Base-by-base conservation (phyloP, 2,113 vertebrate species). In the Actenoides lindsayi region DNA sequence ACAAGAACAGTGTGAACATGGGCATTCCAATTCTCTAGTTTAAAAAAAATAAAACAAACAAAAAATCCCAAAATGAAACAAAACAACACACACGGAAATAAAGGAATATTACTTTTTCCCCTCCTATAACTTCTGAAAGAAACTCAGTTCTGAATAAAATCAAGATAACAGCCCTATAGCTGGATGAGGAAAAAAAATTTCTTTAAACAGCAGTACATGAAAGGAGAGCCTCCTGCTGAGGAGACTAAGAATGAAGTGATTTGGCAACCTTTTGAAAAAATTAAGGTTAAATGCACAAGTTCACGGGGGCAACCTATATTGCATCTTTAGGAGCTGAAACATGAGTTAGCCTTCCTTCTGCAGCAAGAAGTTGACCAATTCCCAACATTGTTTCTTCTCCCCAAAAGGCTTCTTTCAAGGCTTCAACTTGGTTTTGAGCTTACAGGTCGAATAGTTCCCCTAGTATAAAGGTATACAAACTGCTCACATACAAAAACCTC, bases 401-500 rank as follows among this genome's bases (percentile, higher is more conserved):
- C 13, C 10, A 12, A 11, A 54, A 68, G 13, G 51, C 44, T 81
- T 62, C 62, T 63, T 65, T 42, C 39, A 54, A 44, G 31, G 39
- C 23, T 74, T 53, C n/a, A 31, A 17, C 33, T 57, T 13, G 0
- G 3, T 77, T 83, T 20, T 19, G 9, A 74, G n/a, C 23, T 77
- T 35, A 15, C 4, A 24, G 20, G 12, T 18, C 13, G 7, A 69
- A n/a, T 3, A 68, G 46, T 23, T 64, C 15, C 41, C 13, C 16
- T 46, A 51, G 33, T 8, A 96, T 33, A 95, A 81, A 97, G 85
- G 85, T 37, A 93, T 19, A 76, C 41, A 33, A 94, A 96, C 89
- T 30, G 53, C 96, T 93, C 73, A 57, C 93, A 25, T 98, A 98
- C 95, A 98, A 98, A 98, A 98, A 83, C 93, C 92, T 98, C 97